phyloP scores from a whole-genome alignment of 2,113 vertebrate genomes.

The Xenus cinereus region DNA sequence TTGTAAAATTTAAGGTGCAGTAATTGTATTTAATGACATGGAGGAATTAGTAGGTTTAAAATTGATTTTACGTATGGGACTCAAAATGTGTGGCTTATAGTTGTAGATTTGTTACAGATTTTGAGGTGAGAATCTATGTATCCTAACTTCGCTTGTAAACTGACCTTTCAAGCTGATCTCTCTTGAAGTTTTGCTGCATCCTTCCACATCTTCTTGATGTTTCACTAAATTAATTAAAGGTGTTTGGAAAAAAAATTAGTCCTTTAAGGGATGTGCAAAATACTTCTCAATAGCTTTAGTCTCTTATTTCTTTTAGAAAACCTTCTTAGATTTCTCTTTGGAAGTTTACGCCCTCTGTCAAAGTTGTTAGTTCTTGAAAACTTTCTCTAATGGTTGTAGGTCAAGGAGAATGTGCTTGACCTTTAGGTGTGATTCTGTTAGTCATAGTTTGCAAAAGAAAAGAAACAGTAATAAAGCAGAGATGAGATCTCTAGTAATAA shows the following conservation, averaged over 20 bases:
- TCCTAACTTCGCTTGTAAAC: neutral
- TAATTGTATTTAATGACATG: neutral
- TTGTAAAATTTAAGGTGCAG: neutral
- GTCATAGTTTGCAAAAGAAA: neutral
- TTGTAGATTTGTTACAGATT: neutral
- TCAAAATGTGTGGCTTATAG: neutral
- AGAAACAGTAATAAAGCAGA: neutral
- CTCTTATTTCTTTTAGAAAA: neutral
- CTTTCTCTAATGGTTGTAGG: neutral
- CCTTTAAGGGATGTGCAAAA: neutral
- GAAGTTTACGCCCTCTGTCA: neutral
- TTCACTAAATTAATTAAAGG: neutral
- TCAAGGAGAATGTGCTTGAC: neutral
- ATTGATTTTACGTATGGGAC: neutral
- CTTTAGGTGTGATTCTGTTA: neutral
- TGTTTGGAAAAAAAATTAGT: neutral
- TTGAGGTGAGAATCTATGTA: neutral
- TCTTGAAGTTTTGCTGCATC: neutral
- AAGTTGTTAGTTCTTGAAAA: neutral
- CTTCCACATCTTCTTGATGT: neutral
- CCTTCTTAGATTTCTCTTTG: neutral
- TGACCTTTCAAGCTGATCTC: neutral
- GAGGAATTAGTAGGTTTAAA: neutral
- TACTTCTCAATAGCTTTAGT: neutral
- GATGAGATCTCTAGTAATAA: neutral